Base-by-base conservation (phyloP, 92 coral and sea anemone genomes). In the Hydrozoanthus gracilis region DNA sequence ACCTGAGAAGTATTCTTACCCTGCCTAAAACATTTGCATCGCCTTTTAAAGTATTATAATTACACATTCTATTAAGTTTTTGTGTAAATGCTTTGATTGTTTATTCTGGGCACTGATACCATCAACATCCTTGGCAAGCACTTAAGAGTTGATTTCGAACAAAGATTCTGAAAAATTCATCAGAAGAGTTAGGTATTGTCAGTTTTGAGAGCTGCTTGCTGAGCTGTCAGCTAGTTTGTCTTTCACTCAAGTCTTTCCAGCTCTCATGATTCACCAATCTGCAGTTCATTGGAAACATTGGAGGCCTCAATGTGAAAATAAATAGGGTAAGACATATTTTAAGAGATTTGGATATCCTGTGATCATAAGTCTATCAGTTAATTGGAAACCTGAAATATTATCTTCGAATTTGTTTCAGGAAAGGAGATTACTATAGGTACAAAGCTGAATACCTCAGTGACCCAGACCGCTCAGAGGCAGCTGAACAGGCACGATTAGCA, bases 381-480 rank as follows among this genome's bases (percentile, higher is more conserved):
- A 45, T 48, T 4, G 73, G 56, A 46, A 64, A 80, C 11, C 69
- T 71, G 35, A 80, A 16, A 39, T 5, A 15, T 3, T 77, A 51
- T n/a, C 9, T 87, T 75, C 2, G 20, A 16, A 12, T 86, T 82
- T 69, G 83, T 89, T 88, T 49, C 85, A 96, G 98, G 98, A 93
- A 89, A 83, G 96, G 96, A 0, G 96, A 93, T 85, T 93, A 93
- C 79, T 50, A 61, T 58, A 84, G 96, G 27, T 93, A 93, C 75
- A 70, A 73, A 85, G 96, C 96, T 14, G 96, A 93, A 87, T 93
- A 92, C 82, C 87, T 82, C 8, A 6, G 18, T 16, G 89, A 80
- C 0, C 4, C 50, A 6, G 88, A 93, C 0, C 84, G 86, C 72
- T 82, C 76, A 71, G 62, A 52, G 3, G 91, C 88, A 3, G 95